These are phyloP conservation scores for Chironex yamaguchii DNA, from an alignment of 30 jellyfish, hydroid and myxozoan genomes.

Conservation along the genomic window DNA sequence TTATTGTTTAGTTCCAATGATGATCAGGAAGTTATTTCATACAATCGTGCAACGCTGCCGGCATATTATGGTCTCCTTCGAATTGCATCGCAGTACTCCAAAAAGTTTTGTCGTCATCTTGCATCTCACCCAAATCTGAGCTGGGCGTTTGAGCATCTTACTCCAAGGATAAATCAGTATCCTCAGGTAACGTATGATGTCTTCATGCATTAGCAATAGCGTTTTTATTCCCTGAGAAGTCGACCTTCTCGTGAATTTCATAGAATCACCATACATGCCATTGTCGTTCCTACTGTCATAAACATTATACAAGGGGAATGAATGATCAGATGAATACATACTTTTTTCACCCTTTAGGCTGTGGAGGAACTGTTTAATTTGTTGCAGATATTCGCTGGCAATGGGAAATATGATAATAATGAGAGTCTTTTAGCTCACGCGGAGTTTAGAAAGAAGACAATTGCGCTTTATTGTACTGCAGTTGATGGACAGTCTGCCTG, in stretches of 20 bases:
- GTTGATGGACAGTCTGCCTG: constrained; percentile 93
- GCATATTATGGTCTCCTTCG: constrained; percentile 89
- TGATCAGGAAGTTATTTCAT: constrained; percentile 94
- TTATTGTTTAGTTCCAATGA: constrained; percentile 78
- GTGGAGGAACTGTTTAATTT: constrained; percentile 87
- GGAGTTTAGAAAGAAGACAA: constrained; percentile 72
- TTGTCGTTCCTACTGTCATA: too few species aligned
- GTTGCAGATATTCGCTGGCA: constrained; percentile 73
- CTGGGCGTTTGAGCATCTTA: constrained; percentile 96
- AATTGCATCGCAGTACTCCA: constrained; percentile 82
- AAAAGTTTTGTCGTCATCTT: constrained; percentile 77
- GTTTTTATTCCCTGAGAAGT: too few species aligned
- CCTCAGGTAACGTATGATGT: too few species aligned
- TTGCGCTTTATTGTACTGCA: constrained; percentile 74
- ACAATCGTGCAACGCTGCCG: constrained; percentile 86
- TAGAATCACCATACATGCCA: too few species aligned
- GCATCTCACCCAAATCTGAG: constrained; percentile 88
- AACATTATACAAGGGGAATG: too few species aligned
- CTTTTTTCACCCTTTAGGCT: constrained; percentile 69
- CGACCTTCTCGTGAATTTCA: too few species aligned
- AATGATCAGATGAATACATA: too few species aligned
- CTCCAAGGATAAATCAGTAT: constrained; percentile 86
- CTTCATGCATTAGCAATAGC: too few species aligned
- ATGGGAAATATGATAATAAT: constrained; percentile 49
- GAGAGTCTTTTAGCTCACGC: constrained; percentile 25